Evolutionary conservation across 2,888 invertebrate genomes (phyloP).

Genomic region (Nomada ferruginata): DNA sequence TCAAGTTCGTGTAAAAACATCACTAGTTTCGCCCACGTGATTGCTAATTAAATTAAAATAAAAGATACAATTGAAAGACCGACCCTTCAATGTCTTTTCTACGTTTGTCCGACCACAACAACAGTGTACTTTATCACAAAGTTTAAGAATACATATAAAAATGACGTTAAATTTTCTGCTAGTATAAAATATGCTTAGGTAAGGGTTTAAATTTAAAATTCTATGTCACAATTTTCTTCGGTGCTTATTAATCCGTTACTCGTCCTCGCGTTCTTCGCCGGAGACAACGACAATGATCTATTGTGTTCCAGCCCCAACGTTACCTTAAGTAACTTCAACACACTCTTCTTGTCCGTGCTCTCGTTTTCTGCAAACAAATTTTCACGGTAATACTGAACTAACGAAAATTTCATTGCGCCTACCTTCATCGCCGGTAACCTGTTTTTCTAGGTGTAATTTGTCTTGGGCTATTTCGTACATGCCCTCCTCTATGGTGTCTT

Average conservation of each 20-base stretch:
- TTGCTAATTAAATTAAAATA: not conserved
- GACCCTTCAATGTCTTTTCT: not conserved
- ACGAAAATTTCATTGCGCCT: conserved; percentile 45
- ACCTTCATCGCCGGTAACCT: conserved; percentile 90
- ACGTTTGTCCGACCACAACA: conserved; percentile 24
- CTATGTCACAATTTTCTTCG: conserved; percentile 58
- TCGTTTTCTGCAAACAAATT: conserved; percentile 87
- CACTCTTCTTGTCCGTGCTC: conserved; percentile 90
- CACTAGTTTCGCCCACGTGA: not conserved
- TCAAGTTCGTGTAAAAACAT: conserved; percentile 30
- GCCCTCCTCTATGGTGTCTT: conserved; percentile 96
- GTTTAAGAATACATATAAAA: conserved; percentile 49
- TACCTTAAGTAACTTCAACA: conserved; percentile 91
- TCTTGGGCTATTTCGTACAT: conserved; percentile 95
- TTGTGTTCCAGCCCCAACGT: conserved; percentile 88
- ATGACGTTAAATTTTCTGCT: conserved; percentile 32
- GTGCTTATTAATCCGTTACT: conserved; percentile 54
- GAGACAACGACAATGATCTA: conserved; percentile 72
- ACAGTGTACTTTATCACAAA: conserved; percentile 36
- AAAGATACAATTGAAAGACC: not conserved
- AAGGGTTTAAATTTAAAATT: conserved; percentile 51
- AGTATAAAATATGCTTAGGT: conserved; percentile 52
- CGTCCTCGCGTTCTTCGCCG: conserved; percentile 68
- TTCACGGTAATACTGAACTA: conserved; percentile 10
- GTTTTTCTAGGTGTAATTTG: conserved; percentile 95